phyloP scores from a whole-genome alignment of 2,797 vertebrate genomes.

The Cygnus olor region DNA sequence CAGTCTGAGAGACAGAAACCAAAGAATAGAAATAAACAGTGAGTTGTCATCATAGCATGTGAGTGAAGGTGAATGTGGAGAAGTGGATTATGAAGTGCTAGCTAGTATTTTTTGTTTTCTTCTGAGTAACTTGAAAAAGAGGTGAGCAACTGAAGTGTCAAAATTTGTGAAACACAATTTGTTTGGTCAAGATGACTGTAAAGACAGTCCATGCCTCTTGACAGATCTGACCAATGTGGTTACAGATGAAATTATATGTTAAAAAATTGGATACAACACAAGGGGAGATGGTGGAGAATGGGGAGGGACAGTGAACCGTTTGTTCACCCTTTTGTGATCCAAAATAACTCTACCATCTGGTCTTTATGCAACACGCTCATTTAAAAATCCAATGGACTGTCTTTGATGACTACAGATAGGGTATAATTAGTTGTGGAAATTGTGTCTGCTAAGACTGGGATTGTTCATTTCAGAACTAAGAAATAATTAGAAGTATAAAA shows the following conservation, averaged over 20 bases:
- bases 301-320: rapidly evolving
- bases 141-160: background rate
- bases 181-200: background rate
- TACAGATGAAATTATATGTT: background rate
- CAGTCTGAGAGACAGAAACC: background rate
- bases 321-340: background rate
- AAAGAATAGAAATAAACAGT: background rate
- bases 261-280: background rate
- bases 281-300: background rate
- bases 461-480: background rate
- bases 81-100: background rate
- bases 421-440: background rate
- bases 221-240: background rate
- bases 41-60: background rate
- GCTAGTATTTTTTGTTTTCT: background rate
- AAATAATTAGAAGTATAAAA: background rate
- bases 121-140: background rate
- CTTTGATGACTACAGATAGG: background rate
- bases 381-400: background rate
- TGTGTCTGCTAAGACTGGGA: background rate
- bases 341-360: background rate
- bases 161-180: background rate
- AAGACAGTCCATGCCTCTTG: background rate
- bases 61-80: background rate
- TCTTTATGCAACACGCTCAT: background rate